Evolutionary conservation across 2,888 invertebrate genomes (phyloP).

Genomic region (Notocelia uddmanniana): DNA sequence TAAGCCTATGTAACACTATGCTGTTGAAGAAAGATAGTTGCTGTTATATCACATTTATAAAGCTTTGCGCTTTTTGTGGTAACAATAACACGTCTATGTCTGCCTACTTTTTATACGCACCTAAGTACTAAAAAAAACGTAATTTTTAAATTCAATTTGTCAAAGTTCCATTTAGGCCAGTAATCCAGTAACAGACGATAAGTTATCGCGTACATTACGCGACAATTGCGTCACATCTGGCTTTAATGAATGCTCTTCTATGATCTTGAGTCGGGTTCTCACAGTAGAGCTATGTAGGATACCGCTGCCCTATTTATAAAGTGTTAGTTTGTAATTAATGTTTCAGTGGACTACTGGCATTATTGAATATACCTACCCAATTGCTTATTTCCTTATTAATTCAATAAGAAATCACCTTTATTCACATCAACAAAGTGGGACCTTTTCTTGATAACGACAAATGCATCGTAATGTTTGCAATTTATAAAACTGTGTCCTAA

Average conservation of each 20-base stretch:
- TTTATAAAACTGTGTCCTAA: too few relatives aligned
- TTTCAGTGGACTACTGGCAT: not conserved
- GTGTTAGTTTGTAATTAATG: not conserved
- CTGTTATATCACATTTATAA: too few relatives aligned
- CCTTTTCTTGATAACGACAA: too few relatives aligned
- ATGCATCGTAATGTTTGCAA: too few relatives aligned
- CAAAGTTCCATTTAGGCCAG: constrained; percentile 23
- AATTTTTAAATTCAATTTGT: not conserved
- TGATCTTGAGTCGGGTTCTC: constrained; percentile 52
- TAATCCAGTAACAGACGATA: constrained; percentile 44
- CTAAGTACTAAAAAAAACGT: not conserved
- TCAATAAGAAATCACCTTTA: too few relatives aligned
- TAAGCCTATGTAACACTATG: too few relatives aligned
- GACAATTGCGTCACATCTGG: constrained; percentile 73
- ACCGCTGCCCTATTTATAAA: constrained; percentile 24
- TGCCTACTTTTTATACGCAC: too few relatives aligned
- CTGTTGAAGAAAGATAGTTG: too few relatives aligned
- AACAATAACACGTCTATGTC: too few relatives aligned
- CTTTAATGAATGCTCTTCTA: constrained; percentile 69
- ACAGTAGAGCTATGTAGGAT: constrained; percentile 9
- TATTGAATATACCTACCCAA: not conserved
- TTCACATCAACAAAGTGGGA: too few relatives aligned
- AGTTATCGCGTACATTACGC: constrained; percentile 46
- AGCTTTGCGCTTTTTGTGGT: too few relatives aligned
- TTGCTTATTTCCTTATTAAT: too few relatives aligned